phyloP scores from a whole-genome alignment of 1,140 invertebrate genomes.

The Hyphantria cunea region DNA sequence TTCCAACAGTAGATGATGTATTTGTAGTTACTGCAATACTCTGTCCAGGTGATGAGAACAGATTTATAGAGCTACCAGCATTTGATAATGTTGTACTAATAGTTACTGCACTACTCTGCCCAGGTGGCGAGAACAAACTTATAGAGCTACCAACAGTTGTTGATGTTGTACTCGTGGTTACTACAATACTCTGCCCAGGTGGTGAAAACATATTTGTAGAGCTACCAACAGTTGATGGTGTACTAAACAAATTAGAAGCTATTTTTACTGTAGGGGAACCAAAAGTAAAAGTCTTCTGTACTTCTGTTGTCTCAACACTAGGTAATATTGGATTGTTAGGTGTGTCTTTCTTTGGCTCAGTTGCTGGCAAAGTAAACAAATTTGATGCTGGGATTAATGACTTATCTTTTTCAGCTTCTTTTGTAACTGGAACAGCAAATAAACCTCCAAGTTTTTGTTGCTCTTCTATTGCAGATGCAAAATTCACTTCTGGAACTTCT shows the following conservation, averaged over 20 bases:
- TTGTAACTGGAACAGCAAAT: slow-evolving; percentile 2
- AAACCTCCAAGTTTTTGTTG: slow-evolving; percentile 17
- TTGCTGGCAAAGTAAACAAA: neutral
- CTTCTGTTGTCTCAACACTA: slow-evolving; percentile 1
- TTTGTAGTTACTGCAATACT: neutral
- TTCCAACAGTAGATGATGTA: too few relatives aligned
- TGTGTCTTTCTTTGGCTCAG: neutral
- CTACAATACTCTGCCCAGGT: slow-evolving; percentile 4
- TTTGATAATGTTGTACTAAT: slow-evolving; percentile 28
- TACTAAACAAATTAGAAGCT: slow-evolving; percentile 15
- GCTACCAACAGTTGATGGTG: slow-evolving; percentile 2
- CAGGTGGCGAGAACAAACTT: neutral
- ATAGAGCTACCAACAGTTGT: neutral
- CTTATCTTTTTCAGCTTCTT: neutral
- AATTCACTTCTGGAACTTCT: slow-evolving; percentile 43
- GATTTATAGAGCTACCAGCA: too few relatives aligned
- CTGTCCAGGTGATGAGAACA: neutral
- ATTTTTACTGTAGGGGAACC: neutral
- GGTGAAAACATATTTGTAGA: slow-evolving; percentile 11
- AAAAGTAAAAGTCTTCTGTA: slow-evolving; percentile 7
- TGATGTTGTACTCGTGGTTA: slow-evolving; percentile 28
- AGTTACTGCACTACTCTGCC: slow-evolving; percentile 1
- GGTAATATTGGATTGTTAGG: neutral
- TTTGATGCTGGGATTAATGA: neutral
- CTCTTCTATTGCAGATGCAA: slow-evolving; percentile 19